A percentile compares a stretch with the other conserved stretches of the same genome.
phyloP scores from a whole-genome alignment of 2,797 vertebrate genomes.

The Menidia menidia region DNA sequence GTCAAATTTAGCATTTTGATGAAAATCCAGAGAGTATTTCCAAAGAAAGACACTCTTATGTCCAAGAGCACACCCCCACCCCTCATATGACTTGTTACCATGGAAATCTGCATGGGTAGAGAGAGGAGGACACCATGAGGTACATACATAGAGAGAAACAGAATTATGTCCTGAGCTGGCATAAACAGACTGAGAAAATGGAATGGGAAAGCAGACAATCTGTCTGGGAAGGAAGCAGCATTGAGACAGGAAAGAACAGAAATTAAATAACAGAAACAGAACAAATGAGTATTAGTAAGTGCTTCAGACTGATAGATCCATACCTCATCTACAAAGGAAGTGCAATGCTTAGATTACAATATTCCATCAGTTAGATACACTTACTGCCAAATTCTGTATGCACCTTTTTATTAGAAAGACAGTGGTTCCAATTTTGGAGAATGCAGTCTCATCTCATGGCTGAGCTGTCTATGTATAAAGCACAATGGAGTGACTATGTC shows the following conservation, averaged over 20 bases:
- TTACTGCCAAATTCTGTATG: conserved; percentile 24
- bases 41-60: conserved; percentile 16
- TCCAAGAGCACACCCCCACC: conserved; percentile 12
- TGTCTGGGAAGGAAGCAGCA: conserved; percentile 13
- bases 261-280: conserved; percentile 17
- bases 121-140: conserved; percentile 16
- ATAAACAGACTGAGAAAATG: conserved; percentile 28
- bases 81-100: conserved; percentile 57
- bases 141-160: conserved; percentile 14
- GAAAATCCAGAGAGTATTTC: conserved; percentile 1
- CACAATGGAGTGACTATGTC: conserved; percentile 62
- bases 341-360: conserved; percentile 67
- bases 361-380: conserved; percentile 53
- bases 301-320: conserved; percentile 55
- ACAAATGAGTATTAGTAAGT: conserved; percentile 41
- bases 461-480: conserved; percentile 62
- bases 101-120: conserved; percentile 38
- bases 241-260: conserved; percentile 22
- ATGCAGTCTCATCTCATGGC: conserved; percentile 45
- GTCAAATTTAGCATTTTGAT: background rate
- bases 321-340: conserved; percentile 3
- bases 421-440: conserved; percentile 57
- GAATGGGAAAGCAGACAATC: conserved; percentile 18
- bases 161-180: conserved; percentile 16
- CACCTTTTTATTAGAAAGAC: conserved; percentile 34